Percentiles rank a stretch among this genome's conserved stretches.
phyloP scores from a whole-genome alignment of 2,888 invertebrate genomes.

The Hyposoter didymator region DNA sequence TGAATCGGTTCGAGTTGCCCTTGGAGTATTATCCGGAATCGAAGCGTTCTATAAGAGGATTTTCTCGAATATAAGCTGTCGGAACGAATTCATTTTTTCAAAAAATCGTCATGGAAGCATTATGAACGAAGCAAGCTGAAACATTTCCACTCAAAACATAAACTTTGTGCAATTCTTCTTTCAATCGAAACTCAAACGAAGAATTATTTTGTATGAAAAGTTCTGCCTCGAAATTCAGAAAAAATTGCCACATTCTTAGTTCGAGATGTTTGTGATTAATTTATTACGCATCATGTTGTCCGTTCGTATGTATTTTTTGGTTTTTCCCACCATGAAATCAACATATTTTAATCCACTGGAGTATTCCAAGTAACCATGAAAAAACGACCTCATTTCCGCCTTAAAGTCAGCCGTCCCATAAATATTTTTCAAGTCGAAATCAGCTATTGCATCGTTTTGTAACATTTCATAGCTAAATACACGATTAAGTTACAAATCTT shows the following conservation, averaged over 20 bases:
- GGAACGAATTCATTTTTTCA: slow-evolving; percentile 10
- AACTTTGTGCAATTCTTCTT: neutral
- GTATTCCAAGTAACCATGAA: neutral
- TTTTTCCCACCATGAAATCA: neutral
- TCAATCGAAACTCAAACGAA: neutral
- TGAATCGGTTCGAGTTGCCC: neutral
- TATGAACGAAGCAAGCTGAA: neutral
- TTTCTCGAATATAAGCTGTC: slow-evolving; percentile 17
- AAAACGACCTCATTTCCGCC: neutral
- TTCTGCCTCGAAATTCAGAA: neutral
- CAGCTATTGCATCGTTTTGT: neutral
- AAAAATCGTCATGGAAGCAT: neutral
- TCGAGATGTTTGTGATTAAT: neutral
- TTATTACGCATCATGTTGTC: too few species aligned
- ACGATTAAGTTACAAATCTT: neutral
- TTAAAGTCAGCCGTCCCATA: neutral
- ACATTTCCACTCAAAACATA: neutral
- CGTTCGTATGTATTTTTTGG: neutral
- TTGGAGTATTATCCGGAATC: slow-evolving; percentile 74
- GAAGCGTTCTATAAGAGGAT: slow-evolving; percentile 70
- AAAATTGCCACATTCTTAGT: neutral
- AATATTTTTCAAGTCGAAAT: neutral
- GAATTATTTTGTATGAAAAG: neutral
- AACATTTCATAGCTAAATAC: neutral
- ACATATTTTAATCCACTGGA: neutral